A percentile compares a stretch with the other conserved stretches of the same genome.
These are phyloP conservation scores for Echinarachnius parma DNA, from an alignment of 53 echinoderm and acorn worm species.

Conservation along the genomic window DNA sequence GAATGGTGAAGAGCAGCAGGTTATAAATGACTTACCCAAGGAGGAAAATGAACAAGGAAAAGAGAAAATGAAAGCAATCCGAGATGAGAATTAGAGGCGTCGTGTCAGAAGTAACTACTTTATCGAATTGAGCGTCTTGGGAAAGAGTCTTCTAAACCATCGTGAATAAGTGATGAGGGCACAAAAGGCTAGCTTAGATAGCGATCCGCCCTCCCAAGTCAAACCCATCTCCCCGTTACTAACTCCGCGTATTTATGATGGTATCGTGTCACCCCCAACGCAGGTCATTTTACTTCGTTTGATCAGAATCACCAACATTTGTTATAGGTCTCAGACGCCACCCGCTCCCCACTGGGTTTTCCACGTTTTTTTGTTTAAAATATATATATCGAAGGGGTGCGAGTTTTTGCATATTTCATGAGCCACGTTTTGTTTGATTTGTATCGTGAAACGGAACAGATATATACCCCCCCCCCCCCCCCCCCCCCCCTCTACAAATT, in stretches of 20 bases:
- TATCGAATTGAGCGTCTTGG: constrained; percentile 27
- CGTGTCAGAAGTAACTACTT: constrained; percentile 15
- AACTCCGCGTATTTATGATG: constrained; percentile 40
- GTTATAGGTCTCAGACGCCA: constrained; percentile 39
- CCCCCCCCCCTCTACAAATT: too few species aligned
- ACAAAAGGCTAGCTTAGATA: constrained; percentile 13
- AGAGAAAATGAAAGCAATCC: too few species aligned
- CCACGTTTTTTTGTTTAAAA: background rate
- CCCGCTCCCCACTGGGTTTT: too few species aligned
- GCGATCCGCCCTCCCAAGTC: constrained; percentile 34
- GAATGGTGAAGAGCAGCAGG: background rate
- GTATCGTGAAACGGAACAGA: too few species aligned
- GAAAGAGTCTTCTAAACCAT: constrained; percentile 32
- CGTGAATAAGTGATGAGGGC: constrained; percentile 35
- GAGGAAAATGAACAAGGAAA: too few species aligned
- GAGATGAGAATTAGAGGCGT: constrained; percentile 7
- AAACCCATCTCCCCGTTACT: constrained; percentile 19
- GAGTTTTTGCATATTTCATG: constrained; percentile 17
- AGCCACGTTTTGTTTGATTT: constrained; percentile 24
- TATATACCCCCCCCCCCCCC: too few species aligned
- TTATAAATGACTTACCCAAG: too few species aligned
- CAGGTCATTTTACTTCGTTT: constrained; percentile 23
- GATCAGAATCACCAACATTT: constrained; percentile 45
- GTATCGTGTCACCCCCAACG: constrained; percentile 15
- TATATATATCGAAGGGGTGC: too few species aligned